Base-by-base conservation (phyloP, 1,140 invertebrate species). In the Chlorops oryzae region DNA sequence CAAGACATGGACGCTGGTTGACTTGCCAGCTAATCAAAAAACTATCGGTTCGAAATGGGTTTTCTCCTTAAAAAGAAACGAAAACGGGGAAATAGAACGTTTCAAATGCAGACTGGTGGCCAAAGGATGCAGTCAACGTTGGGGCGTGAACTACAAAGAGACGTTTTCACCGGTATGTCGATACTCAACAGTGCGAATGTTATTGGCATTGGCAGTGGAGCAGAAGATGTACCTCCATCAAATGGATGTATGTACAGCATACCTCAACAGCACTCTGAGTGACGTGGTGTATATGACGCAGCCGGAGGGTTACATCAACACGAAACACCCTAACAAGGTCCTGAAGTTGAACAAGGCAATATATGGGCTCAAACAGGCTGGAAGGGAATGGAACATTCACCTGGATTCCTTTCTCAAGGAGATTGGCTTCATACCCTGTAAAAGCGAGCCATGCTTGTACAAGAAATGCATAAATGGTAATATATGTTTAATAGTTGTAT, bases 241-340 rank as follows among this genome's bases (percentile, higher is more conserved):
- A 21, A 57, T 68, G 45, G 74, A 76, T 57, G 61, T 65, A 2
- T 61, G 57, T 43, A 69, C 69, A 13, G 74, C 74, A 0, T 77
- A 72, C 55, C 55, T 76, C n/a, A 58, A 76, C 58, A 73, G 72
- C 21, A 51, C 62, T 22, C 57, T 73, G 32, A 55, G 72, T n/a
- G 73, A 77, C 58, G 56, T 56, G 5, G 34, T 50, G 17, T 55
- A 52, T 34, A 55, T 55, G 49, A 17, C 28, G 22, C 54, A 55
- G 45, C 50, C 54, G 21, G 43, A 52, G 46, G 23, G 35, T 10
- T 51, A 39, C 40, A 22, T 15, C 15, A 32, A 45, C 28, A 34
- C 22, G 39, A 47, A 28, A 18, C 20, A 25, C 42, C 42, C 42
- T 32, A 23, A 52, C 21, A 44, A 59, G 57, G 59, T 69, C n/a